Evolutionary conservation across 2,888 invertebrate genomes (phyloP).

Genomic region (Meteorus colon): DNA sequence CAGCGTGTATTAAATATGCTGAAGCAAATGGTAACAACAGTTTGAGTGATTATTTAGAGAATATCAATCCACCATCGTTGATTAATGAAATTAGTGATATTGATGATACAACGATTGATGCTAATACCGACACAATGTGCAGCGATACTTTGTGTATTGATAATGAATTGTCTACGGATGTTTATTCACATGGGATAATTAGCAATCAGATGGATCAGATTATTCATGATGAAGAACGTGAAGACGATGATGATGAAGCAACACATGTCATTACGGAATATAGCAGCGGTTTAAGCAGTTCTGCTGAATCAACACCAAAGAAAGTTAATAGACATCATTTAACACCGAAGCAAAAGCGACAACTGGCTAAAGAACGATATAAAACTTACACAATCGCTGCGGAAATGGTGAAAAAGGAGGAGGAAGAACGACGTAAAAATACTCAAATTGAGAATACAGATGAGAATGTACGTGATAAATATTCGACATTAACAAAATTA

Average conservation of each 20-base stretch:
- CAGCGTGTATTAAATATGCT: constrained; percentile 67
- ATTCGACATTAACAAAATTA: constrained; percentile 64
- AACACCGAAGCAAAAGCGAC: constrained; percentile 86
- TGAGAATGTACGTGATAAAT: constrained; percentile 52
- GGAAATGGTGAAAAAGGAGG: constrained; percentile 75
- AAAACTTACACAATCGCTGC: constrained; percentile 88
- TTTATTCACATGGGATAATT: constrained; percentile 49
- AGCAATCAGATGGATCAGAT: constrained; percentile 19
- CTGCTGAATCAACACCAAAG: constrained; percentile 85
- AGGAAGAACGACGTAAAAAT: constrained; percentile 58
- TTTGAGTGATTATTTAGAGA: constrained; percentile 78
- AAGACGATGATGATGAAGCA: constrained; percentile 76
- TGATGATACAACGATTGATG: constrained; percentile 72
- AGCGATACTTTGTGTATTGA: constrained; percentile 76
- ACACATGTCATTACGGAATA: constrained; percentile 82
- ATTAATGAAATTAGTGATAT: constrained; percentile 82
- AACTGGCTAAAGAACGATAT: constrained; percentile 84
- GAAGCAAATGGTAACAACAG: constrained; percentile 72
- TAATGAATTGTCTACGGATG: constrained; percentile 73
- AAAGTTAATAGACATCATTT: constrained; percentile 74
- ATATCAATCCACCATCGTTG: constrained; percentile 82
- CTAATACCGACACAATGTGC: constrained; percentile 72
- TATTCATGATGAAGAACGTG: constrained; percentile 53
- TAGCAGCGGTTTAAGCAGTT: constrained; percentile 74
- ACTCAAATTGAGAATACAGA: constrained; percentile 39